phyloP scores from a whole-genome alignment of 2,888 invertebrate species.

The Stenchaetothrips biformis region DNA sequence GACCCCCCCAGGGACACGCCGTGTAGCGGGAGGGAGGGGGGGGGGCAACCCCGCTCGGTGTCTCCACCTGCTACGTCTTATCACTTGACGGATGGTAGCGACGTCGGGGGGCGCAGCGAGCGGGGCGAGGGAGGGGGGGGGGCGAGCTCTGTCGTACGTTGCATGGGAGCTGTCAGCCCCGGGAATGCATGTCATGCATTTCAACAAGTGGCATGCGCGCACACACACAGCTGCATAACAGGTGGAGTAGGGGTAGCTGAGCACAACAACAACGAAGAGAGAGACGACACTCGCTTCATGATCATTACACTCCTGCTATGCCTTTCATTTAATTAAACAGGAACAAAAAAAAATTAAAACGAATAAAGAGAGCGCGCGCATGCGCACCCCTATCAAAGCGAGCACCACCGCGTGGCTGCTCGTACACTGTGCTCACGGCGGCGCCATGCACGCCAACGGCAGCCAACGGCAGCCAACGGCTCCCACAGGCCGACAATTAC shows the following conservation, averaged over 20 bases:
- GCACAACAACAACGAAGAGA: too few relatives aligned
- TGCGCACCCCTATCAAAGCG: neutral
- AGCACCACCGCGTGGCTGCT: too few relatives aligned
- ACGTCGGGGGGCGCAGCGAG: too few relatives aligned
- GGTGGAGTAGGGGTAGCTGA: neutral
- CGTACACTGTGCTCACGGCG: too few relatives aligned
- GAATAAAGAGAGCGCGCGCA: neutral
- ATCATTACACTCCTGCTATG: neutral
- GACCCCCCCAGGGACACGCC: neutral
- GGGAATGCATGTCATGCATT: constrained; percentile 13
- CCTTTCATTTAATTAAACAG: constrained; percentile 10
- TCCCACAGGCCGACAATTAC: too few relatives aligned
- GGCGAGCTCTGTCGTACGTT: neutral
- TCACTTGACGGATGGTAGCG: neutral
- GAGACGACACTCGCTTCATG: too few relatives aligned
- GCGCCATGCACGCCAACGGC: too few relatives aligned
- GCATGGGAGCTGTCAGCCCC: constrained; percentile 2
- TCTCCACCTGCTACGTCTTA: neutral
- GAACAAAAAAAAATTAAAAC: neutral
- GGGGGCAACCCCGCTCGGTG: neutral
- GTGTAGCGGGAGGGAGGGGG: neutral
- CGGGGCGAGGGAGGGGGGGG: neutral
- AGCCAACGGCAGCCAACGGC: too few relatives aligned
- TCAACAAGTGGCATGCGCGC: constrained; percentile 2
- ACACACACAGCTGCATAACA: constrained; percentile 5